These are phyloP conservation scores for Tetraneura akinire DNA, from an alignment of 1,140 invertebrate species.

Conservation along the genomic window DNA sequence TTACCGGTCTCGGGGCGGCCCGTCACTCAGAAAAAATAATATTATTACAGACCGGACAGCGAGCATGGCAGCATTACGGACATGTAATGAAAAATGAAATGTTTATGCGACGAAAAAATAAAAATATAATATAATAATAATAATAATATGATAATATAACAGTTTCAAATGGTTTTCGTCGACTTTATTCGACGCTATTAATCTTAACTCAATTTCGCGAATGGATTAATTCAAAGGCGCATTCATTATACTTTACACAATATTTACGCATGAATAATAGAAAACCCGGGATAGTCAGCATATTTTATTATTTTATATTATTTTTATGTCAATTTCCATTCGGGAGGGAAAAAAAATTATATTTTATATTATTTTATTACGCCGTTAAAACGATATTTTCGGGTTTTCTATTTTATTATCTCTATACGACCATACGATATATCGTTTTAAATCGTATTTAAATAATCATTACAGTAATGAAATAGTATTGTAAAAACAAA, in stretches of 20 bases:
- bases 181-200: constrained; percentile 28
- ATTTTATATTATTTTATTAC: too few relatives aligned
- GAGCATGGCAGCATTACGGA: neutral
- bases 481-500: too few relatives aligned
- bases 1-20: constrained; percentile 4
- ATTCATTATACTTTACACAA: neutral
- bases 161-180: neutral
- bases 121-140: constrained; percentile 4
- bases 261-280: neutral
- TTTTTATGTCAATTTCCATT: too few relatives aligned
- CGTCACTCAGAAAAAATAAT: constrained; percentile 18
- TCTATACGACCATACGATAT: too few relatives aligned
- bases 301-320: neutral
- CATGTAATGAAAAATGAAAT: constrained; percentile 39
- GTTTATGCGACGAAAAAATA: neutral
- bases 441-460: too few relatives aligned
- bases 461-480: too few relatives aligned
- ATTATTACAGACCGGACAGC: constrained; percentile 19
- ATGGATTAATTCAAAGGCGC: constrained; percentile 15
- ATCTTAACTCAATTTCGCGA: constrained; percentile 32
- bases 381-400: too few relatives aligned
- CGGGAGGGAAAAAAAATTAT: too few relatives aligned
- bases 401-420: too few relatives aligned
- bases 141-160: too few relatives aligned
- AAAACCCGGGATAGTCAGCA: neutral